Evolutionary conservation across 2,113 vertebrate species (phyloP).

Genomic region (Hippocampus abdominalis): DNA sequence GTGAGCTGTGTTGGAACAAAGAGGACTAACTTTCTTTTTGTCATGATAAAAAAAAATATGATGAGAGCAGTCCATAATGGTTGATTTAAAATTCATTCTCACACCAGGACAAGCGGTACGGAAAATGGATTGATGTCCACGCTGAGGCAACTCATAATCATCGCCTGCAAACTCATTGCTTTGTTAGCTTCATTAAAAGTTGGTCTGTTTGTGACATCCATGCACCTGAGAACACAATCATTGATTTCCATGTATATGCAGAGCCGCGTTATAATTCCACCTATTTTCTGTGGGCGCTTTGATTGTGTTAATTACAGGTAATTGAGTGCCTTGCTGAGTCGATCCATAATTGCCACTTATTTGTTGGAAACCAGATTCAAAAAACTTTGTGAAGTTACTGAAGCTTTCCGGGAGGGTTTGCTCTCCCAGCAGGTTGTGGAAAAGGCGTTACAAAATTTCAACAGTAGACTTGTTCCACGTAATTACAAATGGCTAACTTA

Average conservation of each 20-base stretch:
- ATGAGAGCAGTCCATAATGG: neutral
- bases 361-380: slow-evolving; percentile 56
- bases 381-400: slow-evolving; percentile 45
- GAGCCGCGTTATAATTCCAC: slow-evolving; percentile 48
- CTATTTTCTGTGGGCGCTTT: slow-evolving; percentile 55
- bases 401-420: slow-evolving; percentile 31
- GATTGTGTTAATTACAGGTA: slow-evolving; percentile 67
- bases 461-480: slow-evolving; percentile 48
- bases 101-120: slow-evolving; percentile 3
- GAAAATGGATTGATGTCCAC: slow-evolving; percentile 41
- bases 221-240: slow-evolving; percentile 30
- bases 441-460: slow-evolving; percentile 41
- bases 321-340: slow-evolving; percentile 52
- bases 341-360: slow-evolving; percentile 59
- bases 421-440: slow-evolving; percentile 52
- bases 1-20: slow-evolving; percentile 28
- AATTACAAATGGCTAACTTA: slow-evolving; percentile 67
- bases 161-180: slow-evolving; percentile 49
- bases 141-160: slow-evolving; percentile 59
- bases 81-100: slow-evolving; percentile 57
- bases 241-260: slow-evolving; percentile 38
- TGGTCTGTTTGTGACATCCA: slow-evolving; percentile 19
- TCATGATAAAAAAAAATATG: slow-evolving; percentile 50
- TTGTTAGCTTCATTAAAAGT: slow-evolving; percentile 55
- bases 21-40: slow-evolving; percentile 23